Evolutionary conservation across 1,140 invertebrate species (phyloP), one percentile per base, ranked within the genome.

Genomic region (Trinorchestia longiramus): DNA sequence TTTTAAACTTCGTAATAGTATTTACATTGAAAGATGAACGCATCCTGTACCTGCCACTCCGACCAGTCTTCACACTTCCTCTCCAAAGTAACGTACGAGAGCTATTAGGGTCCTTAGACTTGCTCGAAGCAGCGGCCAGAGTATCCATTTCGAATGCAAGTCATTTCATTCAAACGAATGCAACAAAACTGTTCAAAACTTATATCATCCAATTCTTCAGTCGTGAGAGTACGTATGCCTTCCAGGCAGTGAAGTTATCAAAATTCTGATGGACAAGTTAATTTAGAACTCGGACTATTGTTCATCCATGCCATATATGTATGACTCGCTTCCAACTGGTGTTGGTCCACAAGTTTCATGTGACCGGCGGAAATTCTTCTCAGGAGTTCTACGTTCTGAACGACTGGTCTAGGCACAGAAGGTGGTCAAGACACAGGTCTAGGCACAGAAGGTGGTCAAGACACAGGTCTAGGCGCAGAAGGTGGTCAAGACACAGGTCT

Each of bases 211-310:
- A 90, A 90, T 90, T 90, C 23, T 90, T 43, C 41, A 90, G 88
- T 1, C 43, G 3, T 90, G 41, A 42, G 43, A 42, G 43, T 42
- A 43, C 88, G 15, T 90, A 42, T 28, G 28, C 62, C 62, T 90
- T 11, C n/a, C 28, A 1, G 6, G 43, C 41, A 11, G 88, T 42
- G 28, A 90, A 90, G 88, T 90, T 90, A 41, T 90, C n/a, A 90
- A 90, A 90, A 90, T 90, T 90, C 88, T 41, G 88, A 90, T 42
- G 88, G 88, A 90, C 88, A 90, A 90, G n/a, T 90, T 90, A 90
- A 90, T 90, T 90, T 43, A 43, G 41, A 90, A 43, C 4, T 42
- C 88, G 0, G 88, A 11, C 88, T 43, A 36, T 90, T 41, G 88
- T 90, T 90, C 41, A 42, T 4, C 43, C 23, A 19, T 42, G 41